Evolutionary conservation across 2,888 invertebrate species (phyloP), one percentile per base, ranked within the genome.

Genomic region (Sphaeridia pumilis): DNA sequence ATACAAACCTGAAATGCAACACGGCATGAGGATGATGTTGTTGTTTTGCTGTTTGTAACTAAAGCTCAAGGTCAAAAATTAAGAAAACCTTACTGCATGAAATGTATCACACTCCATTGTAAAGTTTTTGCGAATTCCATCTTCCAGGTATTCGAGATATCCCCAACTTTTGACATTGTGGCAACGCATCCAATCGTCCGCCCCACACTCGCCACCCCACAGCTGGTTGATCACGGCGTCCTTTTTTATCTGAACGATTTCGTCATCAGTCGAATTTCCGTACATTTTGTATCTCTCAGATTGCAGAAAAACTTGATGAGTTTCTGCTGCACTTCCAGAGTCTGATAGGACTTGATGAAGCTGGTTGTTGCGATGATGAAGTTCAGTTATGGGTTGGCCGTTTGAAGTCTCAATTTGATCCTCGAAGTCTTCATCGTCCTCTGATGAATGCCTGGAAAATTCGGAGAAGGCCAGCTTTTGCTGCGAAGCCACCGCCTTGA

Each of bases 51-150:
- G 20, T 41, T 20, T 17, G 7, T 10, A 12, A 24, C 4, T 24
- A 10, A 45, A 25, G 5, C 14, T 12, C 25, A 27, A 26, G 5
- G 17, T 45, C n/a, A 26, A 27, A 10, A 21, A 44, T 44, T 10
- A 44, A 44, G 7, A 7, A 44, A 21, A 21, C 10, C 10, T 38
- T 41, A 49, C 49, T 42, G 26, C 24, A 36, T 26, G n/a, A 22
- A 43, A 51, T 7, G 49, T 41, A 14, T 25, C 45, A 26, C 51
- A 51, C 17, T 51, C 51, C 51, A 51, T 51, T 25, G 43, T 34
- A 51, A 51, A 51, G 36, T 45, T 31, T 24, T 51, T 38, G 7
- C 5, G 36, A 24, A 44, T 12, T n/a, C 21, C 34, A 26, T 51
- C 44, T n/a, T 50, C 27, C 26, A 24, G 21, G 28, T 38, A 48